Conservation (phyloP, 2,113 vertebrate species). For the Acanthisitta chloris region DNA sequence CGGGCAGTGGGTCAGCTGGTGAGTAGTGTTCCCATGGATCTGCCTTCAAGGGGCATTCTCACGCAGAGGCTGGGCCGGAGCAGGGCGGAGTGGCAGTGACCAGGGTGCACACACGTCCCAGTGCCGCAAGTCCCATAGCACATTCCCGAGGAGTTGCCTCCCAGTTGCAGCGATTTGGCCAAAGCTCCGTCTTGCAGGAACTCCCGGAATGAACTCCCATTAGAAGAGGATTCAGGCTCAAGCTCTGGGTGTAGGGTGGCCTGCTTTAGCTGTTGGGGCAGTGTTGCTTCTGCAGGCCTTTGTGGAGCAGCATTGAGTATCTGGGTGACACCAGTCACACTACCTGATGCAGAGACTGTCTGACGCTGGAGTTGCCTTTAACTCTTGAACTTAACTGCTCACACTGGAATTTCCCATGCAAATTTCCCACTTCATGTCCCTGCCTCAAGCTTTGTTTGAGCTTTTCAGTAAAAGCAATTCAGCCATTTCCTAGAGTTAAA, state of each 20-base stretch:
- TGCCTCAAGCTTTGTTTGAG: background rate
- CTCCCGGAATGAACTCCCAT: accelerated
- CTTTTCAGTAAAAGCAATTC: background rate
- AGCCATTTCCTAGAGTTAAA: background rate
- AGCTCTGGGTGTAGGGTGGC: background rate
- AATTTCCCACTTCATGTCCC: background rate
- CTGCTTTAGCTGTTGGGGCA: background rate
- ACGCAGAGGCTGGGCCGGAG: background rate
- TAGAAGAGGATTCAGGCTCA: background rate
- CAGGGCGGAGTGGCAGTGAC: background rate
- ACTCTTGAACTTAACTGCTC: background rate
- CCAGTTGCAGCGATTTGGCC: background rate
- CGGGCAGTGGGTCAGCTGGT: background rate
- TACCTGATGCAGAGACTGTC: background rate
- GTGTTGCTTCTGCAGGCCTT: background rate
- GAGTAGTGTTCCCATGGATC: background rate
- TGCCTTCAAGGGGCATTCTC: accelerated
- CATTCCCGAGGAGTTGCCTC: background rate
- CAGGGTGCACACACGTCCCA: accelerated
- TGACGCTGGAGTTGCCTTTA: background rate
- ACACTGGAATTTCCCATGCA: background rate
- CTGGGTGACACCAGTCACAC: background rate
- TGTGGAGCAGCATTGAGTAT: background rate
- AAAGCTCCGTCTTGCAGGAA: background rate
- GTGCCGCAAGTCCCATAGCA: background rate